Evolutionary conservation across 2,888 invertebrate species (phyloP), one percentile per base, ranked within the genome.

Genomic region (Oithona nana): DNA sequence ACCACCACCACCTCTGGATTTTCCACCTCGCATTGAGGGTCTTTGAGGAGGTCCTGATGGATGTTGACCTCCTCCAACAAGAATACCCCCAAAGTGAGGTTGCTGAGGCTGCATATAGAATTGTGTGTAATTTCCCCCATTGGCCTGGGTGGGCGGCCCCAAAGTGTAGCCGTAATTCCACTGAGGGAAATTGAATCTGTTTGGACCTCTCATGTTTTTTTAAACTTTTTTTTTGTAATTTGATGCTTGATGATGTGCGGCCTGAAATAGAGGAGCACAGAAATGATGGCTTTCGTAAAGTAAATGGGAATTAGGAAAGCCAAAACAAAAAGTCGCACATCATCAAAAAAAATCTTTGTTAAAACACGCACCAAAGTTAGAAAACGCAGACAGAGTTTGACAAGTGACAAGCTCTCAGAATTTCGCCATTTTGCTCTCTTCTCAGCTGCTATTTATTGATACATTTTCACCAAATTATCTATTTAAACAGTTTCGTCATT

Each of bases 151-250:
- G 3, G 54, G 54, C 26, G 54, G 54, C 3, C 54, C 54, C 48
- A 59, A 49, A 20, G 59, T 59, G 28, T 49, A 59, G 11, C 59
- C 59, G 28, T 59, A 59, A 29, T 49, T 59, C 59, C 59, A 59
- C 13, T 22, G 28, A 1, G 59, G 59, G 28, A 49, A 59, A 2
- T 59, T 48, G 26, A 49, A 28, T 26, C 54, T 54, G 26, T 16
- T 16, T 26, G 22, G n/a, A 22, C 54, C 24, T 20, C 22, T 6
- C 26, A 54, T 22, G 22, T 20, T 6, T 54, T 2, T 24, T 3
- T 20, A 4, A 49, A 20, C n/a, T 49, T 49, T 49, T n/a, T 2
- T 49, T 49, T 8, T 24, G 54, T 24, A 26, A 2, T 3, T 26
- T 20, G 26, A 54, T 54, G 54, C 22, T 24, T 54, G 39, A 39